phyloP scores from a whole-genome alignment of 2,113 vertebrate genomes.

The Lampris incognitus region DNA sequence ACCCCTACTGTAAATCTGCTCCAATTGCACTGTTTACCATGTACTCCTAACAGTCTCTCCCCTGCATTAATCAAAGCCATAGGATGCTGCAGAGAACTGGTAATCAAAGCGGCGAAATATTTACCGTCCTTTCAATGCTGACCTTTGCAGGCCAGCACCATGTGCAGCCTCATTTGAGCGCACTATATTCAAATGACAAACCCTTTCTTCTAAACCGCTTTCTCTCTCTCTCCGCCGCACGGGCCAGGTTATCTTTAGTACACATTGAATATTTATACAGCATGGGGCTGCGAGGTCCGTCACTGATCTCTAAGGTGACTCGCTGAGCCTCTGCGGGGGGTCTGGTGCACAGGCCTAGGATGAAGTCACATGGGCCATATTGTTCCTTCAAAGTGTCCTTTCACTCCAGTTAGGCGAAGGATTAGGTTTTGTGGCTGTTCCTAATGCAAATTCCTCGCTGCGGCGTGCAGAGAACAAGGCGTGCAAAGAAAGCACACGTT shows the following conservation, averaged over 20 bases:
- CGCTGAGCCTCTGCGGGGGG: constrained; percentile 55
- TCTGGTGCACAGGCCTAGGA: constrained; percentile 52
- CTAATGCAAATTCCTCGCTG: background rate
- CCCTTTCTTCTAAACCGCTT: constrained; percentile 29
- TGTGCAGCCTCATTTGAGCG: constrained; percentile 25
- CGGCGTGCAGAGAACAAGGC: constrained; percentile 31
- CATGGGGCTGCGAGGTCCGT: constrained; percentile 67
- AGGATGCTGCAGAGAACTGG: constrained; percentile 21
- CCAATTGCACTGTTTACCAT: background rate
- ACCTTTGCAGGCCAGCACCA: constrained; percentile 57
- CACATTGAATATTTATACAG: constrained; percentile 81
- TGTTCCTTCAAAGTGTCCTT: constrained; percentile 71
- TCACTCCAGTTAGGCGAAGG: constrained; percentile 58
- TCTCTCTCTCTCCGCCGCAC: constrained; percentile 36
- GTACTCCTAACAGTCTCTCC: constrained; percentile 5
- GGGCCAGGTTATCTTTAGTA: constrained; percentile 79
- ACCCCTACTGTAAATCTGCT: constrained; percentile 16
- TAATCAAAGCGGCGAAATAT: constrained; percentile 71
- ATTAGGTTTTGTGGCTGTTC: constrained; percentile 51
- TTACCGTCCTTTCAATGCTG: constrained; percentile 62
- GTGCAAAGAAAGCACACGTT: background rate
- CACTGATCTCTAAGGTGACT: constrained; percentile 83
- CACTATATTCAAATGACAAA: constrained; percentile 59
- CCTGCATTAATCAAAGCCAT: constrained; percentile 53
- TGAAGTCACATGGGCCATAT: constrained; percentile 66